Evolutionary conservation across 2,888 invertebrate genomes (phyloP).

Genomic region (Lepetodrilus schrolli): DNA sequence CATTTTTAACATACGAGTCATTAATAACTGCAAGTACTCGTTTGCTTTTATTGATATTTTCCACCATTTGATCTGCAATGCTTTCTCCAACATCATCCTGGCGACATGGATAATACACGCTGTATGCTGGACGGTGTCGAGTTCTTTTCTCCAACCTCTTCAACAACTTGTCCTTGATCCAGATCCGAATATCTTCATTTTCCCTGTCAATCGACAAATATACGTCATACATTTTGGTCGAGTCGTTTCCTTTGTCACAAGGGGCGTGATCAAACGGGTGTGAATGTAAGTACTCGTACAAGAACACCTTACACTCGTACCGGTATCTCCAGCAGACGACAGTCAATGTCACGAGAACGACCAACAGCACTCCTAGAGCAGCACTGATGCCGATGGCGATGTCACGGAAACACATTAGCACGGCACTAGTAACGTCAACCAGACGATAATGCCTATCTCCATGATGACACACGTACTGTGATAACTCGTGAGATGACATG

Average conservation of each 20-base stretch:
- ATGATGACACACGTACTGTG: background rate
- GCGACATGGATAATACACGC: conserved; percentile 1
- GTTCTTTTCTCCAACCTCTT: background rate
- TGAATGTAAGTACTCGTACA: background rate
- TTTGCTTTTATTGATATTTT: conserved; percentile 14
- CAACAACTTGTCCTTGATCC: conserved; percentile 11
- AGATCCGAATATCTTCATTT: background rate
- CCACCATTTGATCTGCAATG: conserved; percentile 12
- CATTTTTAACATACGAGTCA: background rate
- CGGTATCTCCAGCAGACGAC: background rate
- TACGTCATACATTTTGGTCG: background rate
- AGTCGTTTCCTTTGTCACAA: background rate
- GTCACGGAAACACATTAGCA: background rate
- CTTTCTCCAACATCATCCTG: conserved; percentile 15
- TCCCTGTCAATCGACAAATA: conserved; percentile 2
- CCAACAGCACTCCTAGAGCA: background rate
- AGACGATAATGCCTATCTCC: background rate
- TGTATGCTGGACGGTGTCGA: background rate
- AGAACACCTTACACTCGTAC: conserved; percentile 8
- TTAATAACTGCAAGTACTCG: background rate
- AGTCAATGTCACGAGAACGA: background rate
- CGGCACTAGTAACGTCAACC: background rate
- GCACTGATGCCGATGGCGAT: background rate
- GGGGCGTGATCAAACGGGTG: background rate
- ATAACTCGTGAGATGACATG: background rate